Conservation (phyloP, 2,113 vertebrate species). For the Pachyramphus minor region DNA sequence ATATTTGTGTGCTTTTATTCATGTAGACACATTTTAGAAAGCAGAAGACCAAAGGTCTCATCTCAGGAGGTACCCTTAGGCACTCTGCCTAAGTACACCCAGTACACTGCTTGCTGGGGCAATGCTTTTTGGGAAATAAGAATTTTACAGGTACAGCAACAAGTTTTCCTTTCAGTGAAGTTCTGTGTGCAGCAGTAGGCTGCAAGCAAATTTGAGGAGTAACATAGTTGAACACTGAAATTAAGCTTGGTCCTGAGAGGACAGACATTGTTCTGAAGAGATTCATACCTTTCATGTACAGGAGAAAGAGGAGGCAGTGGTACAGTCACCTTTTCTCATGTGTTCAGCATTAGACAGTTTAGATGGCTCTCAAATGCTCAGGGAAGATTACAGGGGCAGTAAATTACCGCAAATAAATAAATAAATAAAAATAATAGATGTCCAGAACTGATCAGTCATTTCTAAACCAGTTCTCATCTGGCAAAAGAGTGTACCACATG, state of each 20-base stretch:
- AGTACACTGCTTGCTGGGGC: neutral
- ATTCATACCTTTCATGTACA: neutral
- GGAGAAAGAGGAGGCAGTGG: neutral
- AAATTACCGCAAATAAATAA: neutral
- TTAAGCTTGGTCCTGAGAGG: neutral
- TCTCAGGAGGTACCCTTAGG: neutral
- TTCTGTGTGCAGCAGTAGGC: neutral
- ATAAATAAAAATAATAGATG: neutral
- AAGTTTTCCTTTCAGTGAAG: neutral
- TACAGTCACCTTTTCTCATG: neutral
- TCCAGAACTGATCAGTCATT: neutral
- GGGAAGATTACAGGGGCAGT: neutral
- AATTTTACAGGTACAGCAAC: neutral
- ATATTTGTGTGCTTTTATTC: neutral
- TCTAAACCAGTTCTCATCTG: neutral
- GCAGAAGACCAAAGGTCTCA: neutral
- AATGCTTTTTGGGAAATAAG: neutral
- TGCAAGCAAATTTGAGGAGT: neutral
- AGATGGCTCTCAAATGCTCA: neutral
- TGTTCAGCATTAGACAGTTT: neutral
- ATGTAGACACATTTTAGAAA: neutral
- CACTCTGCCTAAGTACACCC: neutral
- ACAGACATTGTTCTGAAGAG: neutral
- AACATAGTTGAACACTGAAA: neutral
- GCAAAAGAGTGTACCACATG: neutral